A percentile compares a stretch with the other conserved stretches of the same genome.
Evolutionary conservation across 2,797 vertebrate genomes (phyloP).

Genomic region (Micrastur ruficollis): DNA sequence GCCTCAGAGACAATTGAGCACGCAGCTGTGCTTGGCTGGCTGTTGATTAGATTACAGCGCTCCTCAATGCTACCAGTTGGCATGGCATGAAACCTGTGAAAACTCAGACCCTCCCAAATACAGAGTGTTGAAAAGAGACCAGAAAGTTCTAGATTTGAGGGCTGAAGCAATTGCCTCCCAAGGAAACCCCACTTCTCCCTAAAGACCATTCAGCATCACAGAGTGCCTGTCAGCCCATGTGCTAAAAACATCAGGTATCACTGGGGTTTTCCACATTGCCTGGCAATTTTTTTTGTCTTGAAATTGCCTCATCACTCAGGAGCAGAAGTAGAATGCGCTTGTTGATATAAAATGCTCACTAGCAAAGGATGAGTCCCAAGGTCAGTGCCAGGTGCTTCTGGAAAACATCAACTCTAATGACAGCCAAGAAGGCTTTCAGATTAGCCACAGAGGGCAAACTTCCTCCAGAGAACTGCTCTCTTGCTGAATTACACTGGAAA

Average conservation of each 20-base stretch:
- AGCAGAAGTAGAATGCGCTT: not conserved
- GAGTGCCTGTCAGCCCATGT: fast-evolving
- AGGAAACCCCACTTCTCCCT: not conserved
- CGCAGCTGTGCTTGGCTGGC: not conserved
- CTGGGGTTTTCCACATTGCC: not conserved
- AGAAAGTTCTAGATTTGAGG: not conserved
- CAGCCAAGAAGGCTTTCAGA: not conserved
- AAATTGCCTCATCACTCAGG: not conserved
- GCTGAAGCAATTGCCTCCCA: not conserved
- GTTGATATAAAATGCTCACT: not conserved
- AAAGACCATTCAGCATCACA: not conserved
- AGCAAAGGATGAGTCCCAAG: not conserved
- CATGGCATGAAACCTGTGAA: not conserved
- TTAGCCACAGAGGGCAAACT: not conserved
- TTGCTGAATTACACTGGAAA: not conserved
- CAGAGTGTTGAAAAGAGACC: not conserved
- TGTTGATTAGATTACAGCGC: not conserved
- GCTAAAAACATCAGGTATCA: not conserved
- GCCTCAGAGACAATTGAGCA: not conserved
- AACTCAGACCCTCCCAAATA: not conserved
- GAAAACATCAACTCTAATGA: not conserved
- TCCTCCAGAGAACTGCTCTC: not conserved
- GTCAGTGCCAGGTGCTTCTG: not conserved
- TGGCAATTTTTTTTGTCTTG: not conserved
- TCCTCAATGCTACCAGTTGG: not conserved